Evolutionary conservation across 2,113 vertebrate genomes (phyloP), one percentile per base, ranked within the genome.

Genomic region (Corynorhinus townsendii): DNA sequence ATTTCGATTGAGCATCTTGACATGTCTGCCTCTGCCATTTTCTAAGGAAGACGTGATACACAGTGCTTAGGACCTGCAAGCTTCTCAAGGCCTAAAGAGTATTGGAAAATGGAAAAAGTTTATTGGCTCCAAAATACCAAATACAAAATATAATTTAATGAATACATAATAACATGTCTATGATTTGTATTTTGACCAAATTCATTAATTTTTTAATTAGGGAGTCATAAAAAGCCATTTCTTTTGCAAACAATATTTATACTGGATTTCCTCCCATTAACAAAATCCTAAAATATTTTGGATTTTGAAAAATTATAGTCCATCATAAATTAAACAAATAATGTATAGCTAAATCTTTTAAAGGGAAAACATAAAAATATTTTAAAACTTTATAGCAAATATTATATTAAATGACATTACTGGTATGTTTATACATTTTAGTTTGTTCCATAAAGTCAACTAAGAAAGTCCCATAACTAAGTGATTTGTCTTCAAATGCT

Each of bases 211-310:
- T 62, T 89, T 68, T 84, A 45, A 54, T 84, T 56, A 14, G 47
- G 1, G 35, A 38, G 33, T 83, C 11, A 49, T 35, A 35, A 80
- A 91, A 89, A 82, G 11, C 0, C 19, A 83, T 28, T 89, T 91
- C n/a, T 85, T 94, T 69, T 76, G 9, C 83, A 88, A 93, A 92
- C 15, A 86, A 76, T 92, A 79, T 82, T 93, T 82, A 35, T 7
- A 35, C 12, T 94, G 7, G 0, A 79, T 77, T 75, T 77, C 30
- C 16, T 79, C 33, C 11, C 14, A 59, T 88, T 84, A 45, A 2
- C 24, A 47, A 94, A 88, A 72, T 76, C 7, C 38, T 64, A 75
- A 7, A 84, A 77, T 40, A 59, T 59, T 33, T 56, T 56, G 20
- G 6, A 56, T 56, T 56, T 10, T 87, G 35, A 90, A 90, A 95